phyloP scores from a whole-genome alignment of 2,797 vertebrate species.

The Crotalus adamanteus region DNA sequence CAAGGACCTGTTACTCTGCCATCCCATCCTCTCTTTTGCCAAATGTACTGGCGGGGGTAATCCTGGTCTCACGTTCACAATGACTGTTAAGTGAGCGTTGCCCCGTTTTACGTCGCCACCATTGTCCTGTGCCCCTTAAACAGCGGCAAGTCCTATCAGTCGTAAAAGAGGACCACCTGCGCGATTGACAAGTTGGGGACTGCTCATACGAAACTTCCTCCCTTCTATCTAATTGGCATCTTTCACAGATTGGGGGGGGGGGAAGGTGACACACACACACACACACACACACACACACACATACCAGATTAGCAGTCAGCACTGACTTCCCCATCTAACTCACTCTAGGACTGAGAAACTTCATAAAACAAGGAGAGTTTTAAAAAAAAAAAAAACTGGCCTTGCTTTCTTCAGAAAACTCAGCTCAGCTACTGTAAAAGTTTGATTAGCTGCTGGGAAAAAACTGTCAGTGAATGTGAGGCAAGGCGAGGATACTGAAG shows the following conservation, averaged over 20 bases:
- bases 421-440: neutral
- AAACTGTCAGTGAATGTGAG: neutral
- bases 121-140: neutral
- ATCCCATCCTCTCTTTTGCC: neutral
- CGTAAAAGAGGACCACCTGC: neutral
- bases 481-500: neutral
- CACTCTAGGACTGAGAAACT: neutral
- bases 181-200: too few relatives aligned
- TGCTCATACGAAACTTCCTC: neutral
- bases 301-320: neutral
- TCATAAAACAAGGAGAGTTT: neutral
- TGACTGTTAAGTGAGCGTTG: neutral
- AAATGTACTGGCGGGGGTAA: neutral
- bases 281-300: too few relatives aligned
- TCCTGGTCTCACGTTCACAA: too few relatives aligned
- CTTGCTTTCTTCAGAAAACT: neutral
- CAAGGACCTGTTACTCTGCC: too few relatives aligned
- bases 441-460: neutral
- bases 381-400: neutral
- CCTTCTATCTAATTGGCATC: neutral
- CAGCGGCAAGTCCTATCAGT: neutral
- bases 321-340: neutral
- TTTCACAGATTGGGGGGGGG: neutral
- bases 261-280: neutral
- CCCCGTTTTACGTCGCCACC: neutral